These are phyloP conservation scores for Cossypha caffra DNA, from an alignment of 2,797 vertebrate genomes.

Conservation along the genomic window DNA sequence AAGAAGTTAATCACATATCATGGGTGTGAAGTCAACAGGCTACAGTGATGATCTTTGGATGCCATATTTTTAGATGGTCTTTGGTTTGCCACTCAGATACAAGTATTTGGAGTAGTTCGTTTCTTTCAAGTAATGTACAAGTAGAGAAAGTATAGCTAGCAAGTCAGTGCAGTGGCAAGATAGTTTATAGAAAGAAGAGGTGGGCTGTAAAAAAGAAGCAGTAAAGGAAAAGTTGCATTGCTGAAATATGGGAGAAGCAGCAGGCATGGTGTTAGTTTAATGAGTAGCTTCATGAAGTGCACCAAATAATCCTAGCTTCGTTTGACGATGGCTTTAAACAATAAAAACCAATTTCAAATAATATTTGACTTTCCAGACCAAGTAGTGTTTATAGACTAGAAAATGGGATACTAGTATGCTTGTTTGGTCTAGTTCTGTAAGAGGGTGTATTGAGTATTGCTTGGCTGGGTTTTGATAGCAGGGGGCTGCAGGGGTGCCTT, in stretches of 20 bases:
- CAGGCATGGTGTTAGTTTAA: neutral
- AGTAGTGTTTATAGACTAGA: neutral
- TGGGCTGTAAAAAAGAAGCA: neutral
- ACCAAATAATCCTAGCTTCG: neutral
- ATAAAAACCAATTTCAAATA: neutral
- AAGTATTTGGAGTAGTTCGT: neutral
- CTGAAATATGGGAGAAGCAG: neutral
- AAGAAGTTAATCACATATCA: neutral
- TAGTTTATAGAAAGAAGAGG: neutral
- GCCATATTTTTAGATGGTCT: neutral
- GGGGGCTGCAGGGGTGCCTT: neutral
- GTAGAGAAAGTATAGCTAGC: neutral
- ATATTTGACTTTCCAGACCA: neutral
- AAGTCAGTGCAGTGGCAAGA: neutral
- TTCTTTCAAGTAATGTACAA: neutral
- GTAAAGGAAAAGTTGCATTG: neutral
- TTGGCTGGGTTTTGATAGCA: neutral
- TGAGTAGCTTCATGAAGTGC: neutral
- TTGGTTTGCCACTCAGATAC: neutral
- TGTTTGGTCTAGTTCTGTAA: neutral
- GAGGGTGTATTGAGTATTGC: neutral
- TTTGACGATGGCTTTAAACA: neutral
- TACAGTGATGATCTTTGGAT: neutral
- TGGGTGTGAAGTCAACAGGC: neutral
- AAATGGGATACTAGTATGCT: neutral